These are phyloP conservation scores for Lophius americanus DNA, from an alignment of 2,797 vertebrate genomes.

Conservation along the genomic window DNA sequence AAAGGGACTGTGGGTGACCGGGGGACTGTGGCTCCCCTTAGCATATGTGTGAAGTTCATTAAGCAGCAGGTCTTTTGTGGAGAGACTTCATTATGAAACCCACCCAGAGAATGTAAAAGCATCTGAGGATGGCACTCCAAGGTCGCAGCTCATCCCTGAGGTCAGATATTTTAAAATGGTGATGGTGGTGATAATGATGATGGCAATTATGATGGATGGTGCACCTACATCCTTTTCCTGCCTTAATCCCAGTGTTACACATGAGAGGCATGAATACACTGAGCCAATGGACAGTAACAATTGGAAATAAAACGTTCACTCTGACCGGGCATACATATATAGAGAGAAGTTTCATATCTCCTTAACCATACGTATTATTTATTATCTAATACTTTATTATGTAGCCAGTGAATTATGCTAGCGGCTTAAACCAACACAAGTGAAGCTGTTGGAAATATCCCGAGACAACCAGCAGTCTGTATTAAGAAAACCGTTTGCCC, in stretches of 20 bases:
- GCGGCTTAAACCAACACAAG: too few relatives aligned
- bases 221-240: neutral
- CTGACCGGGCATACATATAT: constrained; percentile 7
- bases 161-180: constrained; percentile 28
- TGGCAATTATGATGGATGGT: constrained; percentile 46
- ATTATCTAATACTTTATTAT: constrained; percentile 15
- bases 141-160: constrained; percentile 46
- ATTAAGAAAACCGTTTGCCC: too few relatives aligned
- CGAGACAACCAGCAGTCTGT: too few relatives aligned
- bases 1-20: constrained; percentile 63
- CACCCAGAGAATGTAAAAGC: constrained; percentile 30
- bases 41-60: constrained; percentile 75
- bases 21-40: constrained; percentile 57
- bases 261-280: neutral
- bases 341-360: constrained; percentile 53
- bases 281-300: constrained; percentile 38
- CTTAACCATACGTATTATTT: constrained; percentile 35
- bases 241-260: neutral
- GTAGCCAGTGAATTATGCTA: constrained; percentile 1
- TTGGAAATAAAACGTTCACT: constrained; percentile 35
- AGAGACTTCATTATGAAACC: constrained; percentile 47
- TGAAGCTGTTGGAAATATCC: too few relatives aligned
- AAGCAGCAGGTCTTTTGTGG: constrained; percentile 45
- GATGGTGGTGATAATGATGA: constrained; percentile 38
- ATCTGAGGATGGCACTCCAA: constrained; percentile 35